Evolutionary conservation across 1,140 invertebrate genomes (phyloP), one percentile per base, ranked within the genome.

Genomic region (Drosophila ercepeae): DNA sequence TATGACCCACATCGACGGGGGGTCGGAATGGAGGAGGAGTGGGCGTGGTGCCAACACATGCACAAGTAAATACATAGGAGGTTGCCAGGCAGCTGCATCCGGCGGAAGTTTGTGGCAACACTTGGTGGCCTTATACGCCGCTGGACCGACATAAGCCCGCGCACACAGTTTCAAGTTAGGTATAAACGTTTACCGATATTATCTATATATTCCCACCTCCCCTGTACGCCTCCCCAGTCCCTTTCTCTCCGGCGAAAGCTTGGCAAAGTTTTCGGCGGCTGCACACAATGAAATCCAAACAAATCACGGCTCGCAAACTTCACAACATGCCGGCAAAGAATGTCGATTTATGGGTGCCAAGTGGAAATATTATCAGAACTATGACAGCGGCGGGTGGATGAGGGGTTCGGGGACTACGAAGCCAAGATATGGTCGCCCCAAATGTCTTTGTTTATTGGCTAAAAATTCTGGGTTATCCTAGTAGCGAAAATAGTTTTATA

Each of bases 101-200:
- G 81, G 50, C 81, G 81, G 81, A 88, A 81, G 82, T 88, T 84
- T 72, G 73, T 79, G 77, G 69, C 82, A 84, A 86, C 76, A 84
- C 81, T 84, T 69, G 57, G 34, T 46, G 27, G 34, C 36, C 71
- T 48, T 41, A 25, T 46, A 48, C 55, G 59, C 51, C 46, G 16
- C 34, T 67, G 61, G 48, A 65, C 46, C 60, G 36, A 57, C 54
- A 48, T 34, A 27, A 34, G 25, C 29, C 14, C 21, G 67, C 58
- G 55, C 65, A 71, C 76, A 75, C 75, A 63, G 53, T 75, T 78
- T 69, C 49, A 86, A 84, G 72, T 84, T 84, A 81, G 81, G 86
- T 84, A 86, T 81, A 84, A 84, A 86, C 76, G 81, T 81, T 84
- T 84, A 84, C 88, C 81, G 77, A 84, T 86, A 84, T 86, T 86